Conservation (phyloP, 2,888 invertebrate genomes). For the Drosophila dives region DNA sequence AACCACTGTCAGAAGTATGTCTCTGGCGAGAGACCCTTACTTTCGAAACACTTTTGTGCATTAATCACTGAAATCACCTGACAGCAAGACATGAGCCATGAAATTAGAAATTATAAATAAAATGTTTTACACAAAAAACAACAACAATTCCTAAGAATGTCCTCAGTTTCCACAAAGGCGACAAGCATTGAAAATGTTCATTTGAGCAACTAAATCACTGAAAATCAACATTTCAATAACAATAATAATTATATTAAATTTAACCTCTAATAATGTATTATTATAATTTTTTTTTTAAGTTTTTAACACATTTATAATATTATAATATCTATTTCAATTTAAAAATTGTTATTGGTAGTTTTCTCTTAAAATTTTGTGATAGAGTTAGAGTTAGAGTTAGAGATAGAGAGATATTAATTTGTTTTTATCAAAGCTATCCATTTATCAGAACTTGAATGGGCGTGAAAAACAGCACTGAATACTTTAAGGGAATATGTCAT, state of each 20-base stretch:
- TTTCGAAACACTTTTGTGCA: constrained; percentile 44
- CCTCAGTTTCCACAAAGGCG: neutral
- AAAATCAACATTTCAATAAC: neutral
- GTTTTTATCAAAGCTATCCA: too few species aligned
- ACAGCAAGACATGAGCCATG: constrained; percentile 61
- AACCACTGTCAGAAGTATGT: constrained; percentile 3
- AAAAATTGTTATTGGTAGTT: too few species aligned
- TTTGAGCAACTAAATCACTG: neutral
- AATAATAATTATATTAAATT: neutral
- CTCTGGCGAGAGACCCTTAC: constrained; percentile 26
- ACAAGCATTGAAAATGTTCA: neutral
- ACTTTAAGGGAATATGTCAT: too few species aligned
- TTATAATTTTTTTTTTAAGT: too few species aligned
- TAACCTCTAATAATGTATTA: too few species aligned
- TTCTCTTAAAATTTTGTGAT: too few species aligned
- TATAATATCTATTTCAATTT: too few species aligned
- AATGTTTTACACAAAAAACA: constrained; percentile 16
- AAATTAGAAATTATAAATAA: constrained; percentile 67
- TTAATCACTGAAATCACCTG: constrained; percentile 70
- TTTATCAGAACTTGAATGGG: too few species aligned
- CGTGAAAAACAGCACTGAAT: too few species aligned
- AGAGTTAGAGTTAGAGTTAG: too few species aligned
- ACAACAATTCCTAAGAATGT: neutral
- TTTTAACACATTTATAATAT: too few species aligned
- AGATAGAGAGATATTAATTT: too few species aligned